Percentiles rank a stretch among this genome's conserved stretches.
These are phyloP conservation scores for Tiaroga cobitis DNA, from an alignment of 2,797 vertebrate species.

Conservation along the genomic window DNA sequence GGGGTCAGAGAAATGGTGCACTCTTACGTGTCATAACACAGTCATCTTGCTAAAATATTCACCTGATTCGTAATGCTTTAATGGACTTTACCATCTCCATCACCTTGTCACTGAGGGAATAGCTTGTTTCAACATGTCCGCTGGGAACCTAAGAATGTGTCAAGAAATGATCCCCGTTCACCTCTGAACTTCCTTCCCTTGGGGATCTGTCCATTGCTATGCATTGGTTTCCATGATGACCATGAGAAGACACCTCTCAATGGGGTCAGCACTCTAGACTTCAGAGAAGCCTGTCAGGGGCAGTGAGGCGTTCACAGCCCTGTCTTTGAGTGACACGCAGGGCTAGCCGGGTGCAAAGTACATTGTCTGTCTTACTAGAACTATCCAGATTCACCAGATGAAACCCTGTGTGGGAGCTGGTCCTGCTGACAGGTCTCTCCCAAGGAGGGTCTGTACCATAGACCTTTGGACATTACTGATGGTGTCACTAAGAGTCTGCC, in stretches of 20 bases:
- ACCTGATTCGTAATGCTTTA: constrained; percentile 32
- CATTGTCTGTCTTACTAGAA: constrained; percentile 26
- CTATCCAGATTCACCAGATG: constrained; percentile 21
- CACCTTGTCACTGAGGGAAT: background rate
- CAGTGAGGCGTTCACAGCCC: constrained; percentile 15
- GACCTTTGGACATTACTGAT: background rate
- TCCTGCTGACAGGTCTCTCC: background rate
- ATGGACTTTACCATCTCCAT: constrained; percentile 21
- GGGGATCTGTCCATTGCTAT: constrained; percentile 45
- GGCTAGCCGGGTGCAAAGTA: constrained; percentile 3
- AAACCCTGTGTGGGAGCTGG: constrained; percentile 10
- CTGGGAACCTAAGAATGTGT: constrained; percentile 18
- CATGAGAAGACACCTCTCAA: constrained; percentile 17
- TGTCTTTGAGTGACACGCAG: constrained; percentile 15
- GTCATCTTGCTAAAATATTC: constrained; percentile 42
- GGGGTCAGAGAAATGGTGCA: constrained; percentile 5
- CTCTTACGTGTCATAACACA: constrained; percentile 15
- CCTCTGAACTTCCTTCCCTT: constrained; percentile 21
- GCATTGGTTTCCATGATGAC: constrained; percentile 46
- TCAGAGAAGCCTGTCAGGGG: constrained; percentile 37
- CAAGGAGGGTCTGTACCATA: background rate
- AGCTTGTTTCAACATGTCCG: constrained; percentile 11
- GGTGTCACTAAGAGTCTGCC: constrained; percentile 20
- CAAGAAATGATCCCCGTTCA: constrained; percentile 16
- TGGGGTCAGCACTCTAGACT: constrained; percentile 23